These are phyloP conservation scores for Sparus aurata DNA, from an alignment of 2,797 vertebrate species.

Conservation along the genomic window DNA sequence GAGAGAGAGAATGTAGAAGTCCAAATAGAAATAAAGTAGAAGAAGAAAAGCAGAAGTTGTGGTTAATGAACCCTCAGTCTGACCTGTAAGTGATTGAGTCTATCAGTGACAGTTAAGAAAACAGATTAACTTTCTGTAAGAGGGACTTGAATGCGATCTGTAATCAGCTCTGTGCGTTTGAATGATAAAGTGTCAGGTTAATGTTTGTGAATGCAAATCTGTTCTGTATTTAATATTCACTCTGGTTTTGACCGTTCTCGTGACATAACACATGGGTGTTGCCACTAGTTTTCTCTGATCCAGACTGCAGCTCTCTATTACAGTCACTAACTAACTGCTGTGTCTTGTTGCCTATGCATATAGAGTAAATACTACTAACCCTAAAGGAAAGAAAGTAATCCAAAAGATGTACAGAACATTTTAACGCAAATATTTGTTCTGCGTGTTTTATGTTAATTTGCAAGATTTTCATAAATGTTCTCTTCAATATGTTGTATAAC, in stretches of 20 bases:
- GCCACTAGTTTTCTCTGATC: constrained; percentile 27
- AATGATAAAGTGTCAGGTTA: not conserved
- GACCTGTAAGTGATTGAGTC: not conserved
- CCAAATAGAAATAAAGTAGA: not conserved
- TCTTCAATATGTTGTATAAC: not conserved
- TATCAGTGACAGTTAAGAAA: not conserved
- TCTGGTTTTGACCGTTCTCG: not conserved
- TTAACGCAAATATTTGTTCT: not conserved
- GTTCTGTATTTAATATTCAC: not conserved
- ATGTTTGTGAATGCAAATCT: constrained; percentile 6
- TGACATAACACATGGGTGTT: constrained; percentile 7
- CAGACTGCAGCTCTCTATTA: constrained; percentile 5
- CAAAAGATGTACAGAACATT: constrained; percentile 15
- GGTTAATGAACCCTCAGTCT: not conserved
- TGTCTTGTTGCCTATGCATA: constrained; percentile 1
- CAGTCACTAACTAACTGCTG: not conserved
- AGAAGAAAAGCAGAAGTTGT: constrained; percentile 30
- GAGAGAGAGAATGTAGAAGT: not conserved
- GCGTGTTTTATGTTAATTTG: not conserved
- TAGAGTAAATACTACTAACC: not conserved
- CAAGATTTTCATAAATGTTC: not conserved
- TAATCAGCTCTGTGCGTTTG: not conserved
- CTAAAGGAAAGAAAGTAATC: not conserved
- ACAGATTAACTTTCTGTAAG: not conserved
- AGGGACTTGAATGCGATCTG: constrained; percentile 6